phyloP scores from a whole-genome alignment of 2,888 invertebrate species.

The Empis stercorea region DNA sequence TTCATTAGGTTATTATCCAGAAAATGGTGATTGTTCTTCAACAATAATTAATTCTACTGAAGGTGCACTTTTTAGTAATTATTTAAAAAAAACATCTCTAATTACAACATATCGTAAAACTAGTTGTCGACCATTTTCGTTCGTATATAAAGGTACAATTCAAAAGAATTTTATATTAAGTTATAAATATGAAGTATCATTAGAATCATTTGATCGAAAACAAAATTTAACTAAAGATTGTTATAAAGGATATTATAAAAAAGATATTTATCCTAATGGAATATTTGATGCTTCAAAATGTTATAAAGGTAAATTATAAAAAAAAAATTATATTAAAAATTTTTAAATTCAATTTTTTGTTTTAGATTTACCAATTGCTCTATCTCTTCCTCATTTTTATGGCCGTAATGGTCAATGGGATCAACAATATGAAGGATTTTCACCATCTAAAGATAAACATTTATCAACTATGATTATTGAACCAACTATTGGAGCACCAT shows the following conservation, averaged over 20 bases:
- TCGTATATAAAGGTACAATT: conserved; percentile 22
- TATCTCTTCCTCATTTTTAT: conserved; percentile 60
- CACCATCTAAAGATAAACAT: conserved; percentile 45
- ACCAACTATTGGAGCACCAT: conserved; percentile 52
- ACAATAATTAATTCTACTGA: conserved; percentile 50
- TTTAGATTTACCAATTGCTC: conserved; percentile 51
- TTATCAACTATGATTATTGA: conserved; percentile 52
- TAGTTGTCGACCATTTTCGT: conserved; percentile 16
- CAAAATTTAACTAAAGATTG: conserved; percentile 43
- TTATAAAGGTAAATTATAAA: conserved; percentile 43
- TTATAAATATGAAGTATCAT: conserved; percentile 45
- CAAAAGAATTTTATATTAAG: conserved; percentile 38
- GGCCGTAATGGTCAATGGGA: conserved; percentile 26
- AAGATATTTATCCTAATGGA: conserved; percentile 39
- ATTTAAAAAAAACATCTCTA: conserved; percentile 41
- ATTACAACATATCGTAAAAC: conserved; percentile 54
- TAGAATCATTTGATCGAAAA: conserved; percentile 42
- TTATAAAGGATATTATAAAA: conserved; percentile 37
- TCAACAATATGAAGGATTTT: conserved; percentile 47
- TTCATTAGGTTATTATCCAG: conserved; percentile 41
- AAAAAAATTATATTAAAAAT: neutral
- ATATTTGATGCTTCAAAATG: conserved; percentile 53
- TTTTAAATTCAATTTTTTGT: too few relatives aligned
- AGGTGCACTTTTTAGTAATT: conserved; percentile 48
- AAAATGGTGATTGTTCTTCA: conserved; percentile 41